Evolutionary conservation across 1,140 invertebrate genomes (phyloP), one percentile per base, ranked within the genome.

Genomic region (Sesamia nonagrioides): DNA sequence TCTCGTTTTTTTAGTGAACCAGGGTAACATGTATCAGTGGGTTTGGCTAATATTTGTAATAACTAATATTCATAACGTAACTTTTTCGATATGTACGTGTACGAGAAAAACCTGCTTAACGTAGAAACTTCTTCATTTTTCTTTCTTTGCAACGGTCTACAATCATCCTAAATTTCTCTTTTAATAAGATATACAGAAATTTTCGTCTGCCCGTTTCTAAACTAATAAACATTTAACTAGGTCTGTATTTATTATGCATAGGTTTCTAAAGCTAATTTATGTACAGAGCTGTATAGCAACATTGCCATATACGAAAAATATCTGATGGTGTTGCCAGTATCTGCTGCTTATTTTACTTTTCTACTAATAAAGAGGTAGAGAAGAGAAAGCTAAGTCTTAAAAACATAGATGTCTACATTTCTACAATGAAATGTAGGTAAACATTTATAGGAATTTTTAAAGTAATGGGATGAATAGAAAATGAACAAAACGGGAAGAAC

Each of bases 281-380:
- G 45, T 72, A 72, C 68, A 72, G 17, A 50, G 68, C 68, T 37
- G 9, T 50, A 18, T 33, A 50, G 63, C 63, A 68, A 48, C 63
- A 50, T 68, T 68, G 18, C 37, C 42, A 68, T 68, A 68, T 45
- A 21, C 21, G 17, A 45, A 66, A 45, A 66, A 45, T 45, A 21
- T 21, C 18, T 48, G 21, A 21, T 68, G 63, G 60, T 21, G 11
- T 42, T 42, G 60, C 37, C 60, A 63, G 35, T 42, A 17, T 35
- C 2, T 13, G 45, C 50, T 74, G 77, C 82, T 83, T 85, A 71
- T 45, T 61, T 66, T 72, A 79, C 77, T 87, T 84, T 85, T 85
- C 84, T 85, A 84, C 72, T 11, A 58, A 71, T 11, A 73, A 80
- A 17, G 63, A 66, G 40, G 77, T 80, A 85, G 82, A 83, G 77